A percentile compares a stretch with the other conserved stretches of the same genome.
Evolutionary conservation across 2,888 invertebrate species (phyloP).

Genomic region (Polietes domitor): DNA sequence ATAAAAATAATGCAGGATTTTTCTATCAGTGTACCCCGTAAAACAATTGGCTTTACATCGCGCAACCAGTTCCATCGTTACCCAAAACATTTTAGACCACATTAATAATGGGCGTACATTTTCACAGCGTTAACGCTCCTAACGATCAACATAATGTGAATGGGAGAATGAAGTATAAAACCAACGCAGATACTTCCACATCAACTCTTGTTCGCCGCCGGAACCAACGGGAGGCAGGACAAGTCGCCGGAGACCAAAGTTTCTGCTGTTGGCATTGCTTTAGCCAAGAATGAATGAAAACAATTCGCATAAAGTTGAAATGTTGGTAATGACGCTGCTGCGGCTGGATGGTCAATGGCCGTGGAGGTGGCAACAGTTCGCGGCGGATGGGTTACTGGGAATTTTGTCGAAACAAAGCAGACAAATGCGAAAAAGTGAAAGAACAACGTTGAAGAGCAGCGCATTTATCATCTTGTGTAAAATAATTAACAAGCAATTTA

Average conservation of each 20-base stretch:
- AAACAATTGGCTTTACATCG: too few relatives aligned
- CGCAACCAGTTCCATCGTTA: neutral
- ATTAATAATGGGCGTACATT: constrained; percentile 26
- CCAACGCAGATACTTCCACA: neutral
- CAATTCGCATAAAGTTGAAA: constrained; percentile 32
- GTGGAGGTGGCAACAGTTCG: neutral
- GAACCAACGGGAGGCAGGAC: neutral
- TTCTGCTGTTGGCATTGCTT: constrained; percentile 16
- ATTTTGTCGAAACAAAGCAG: neutral
- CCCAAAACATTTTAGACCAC: neutral
- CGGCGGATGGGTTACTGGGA: neutral
- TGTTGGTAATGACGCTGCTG: constrained; percentile 23
- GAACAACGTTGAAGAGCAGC: neutral
- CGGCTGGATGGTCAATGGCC: neutral
- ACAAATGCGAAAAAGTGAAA: constrained; percentile 1
- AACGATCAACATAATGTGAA: neutral
- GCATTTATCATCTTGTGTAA: constrained; percentile 54
- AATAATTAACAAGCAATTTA: constrained; percentile 65
- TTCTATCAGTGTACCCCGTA: too few relatives aligned
- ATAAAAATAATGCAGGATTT: too few relatives aligned
- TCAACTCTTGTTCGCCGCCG: neutral
- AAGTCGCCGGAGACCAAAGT: neutral
- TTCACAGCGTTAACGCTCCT: constrained; percentile 2
- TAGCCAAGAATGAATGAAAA: constrained; percentile 1
- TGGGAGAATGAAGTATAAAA: neutral